Base-by-base conservation (phyloP, 2,113 vertebrate genomes). In the Calidris pugnax region DNA sequence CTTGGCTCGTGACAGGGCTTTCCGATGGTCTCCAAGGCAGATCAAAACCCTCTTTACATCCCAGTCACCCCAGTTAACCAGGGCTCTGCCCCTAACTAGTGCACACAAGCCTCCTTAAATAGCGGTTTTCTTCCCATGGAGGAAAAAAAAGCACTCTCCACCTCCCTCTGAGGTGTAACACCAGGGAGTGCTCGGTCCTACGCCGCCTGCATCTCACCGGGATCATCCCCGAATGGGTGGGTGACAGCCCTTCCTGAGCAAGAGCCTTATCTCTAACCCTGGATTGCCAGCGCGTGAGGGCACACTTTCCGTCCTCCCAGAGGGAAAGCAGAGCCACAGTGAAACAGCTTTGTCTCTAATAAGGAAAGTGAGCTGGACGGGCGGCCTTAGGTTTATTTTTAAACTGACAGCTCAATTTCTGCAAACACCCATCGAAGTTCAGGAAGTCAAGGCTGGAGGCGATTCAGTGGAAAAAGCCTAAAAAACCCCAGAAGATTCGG, bases 301-400 rank as follows among this genome's bases (percentile, higher is more conserved):
- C 96, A 97, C 92, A 96, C 82, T 98, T 98, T 98, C 97, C 97
- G 97, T 90, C 83, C 86, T 96, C 92, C 95, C 94, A 93, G 86
- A 96, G 80, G 73, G 43, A 92, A 92, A 84, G 93, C 90, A 95
- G 86, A 82, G 48, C 87, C 48, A 43, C 74, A 84, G 68, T 4
- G 27, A 62, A 75, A 69, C 48, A 60, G 75, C 59, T 77, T 84
- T 85, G 89, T 69, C 47, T 51, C 57, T 64, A 26, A 81, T 4
- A 20, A 89, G 91, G 87, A 94, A 57, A 91, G 47, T 9, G 35
- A 95, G 92, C 80, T 83, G 63, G 57, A 85, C 0, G 0, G 19
- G 72, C 1, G 2, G n/a, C 76, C 71, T 60, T 8, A 4, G 11
- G 75, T 85, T 82, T 95, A 93, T 96, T 96, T 97, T 95, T 90